Base-by-base conservation (phyloP, 1,140 invertebrate species). In the Plodia interpunctella region DNA sequence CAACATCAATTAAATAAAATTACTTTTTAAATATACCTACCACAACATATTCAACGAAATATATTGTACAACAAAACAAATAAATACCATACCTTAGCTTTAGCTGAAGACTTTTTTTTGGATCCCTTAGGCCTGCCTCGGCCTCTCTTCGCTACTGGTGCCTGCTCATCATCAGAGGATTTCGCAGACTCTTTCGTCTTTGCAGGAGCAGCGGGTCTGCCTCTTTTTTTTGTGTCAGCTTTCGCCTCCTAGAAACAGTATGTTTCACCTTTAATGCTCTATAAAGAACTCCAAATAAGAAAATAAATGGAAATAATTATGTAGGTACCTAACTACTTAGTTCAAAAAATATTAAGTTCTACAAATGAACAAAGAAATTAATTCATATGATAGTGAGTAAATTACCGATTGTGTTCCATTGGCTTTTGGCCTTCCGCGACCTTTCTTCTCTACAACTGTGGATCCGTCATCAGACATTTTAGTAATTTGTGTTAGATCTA, bases 381-480 rank as follows among this genome's bases (percentile, higher is more conserved):
- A 44, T 62, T 58, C 69, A 76, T 68, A 38, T 44, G 15, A 44
- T 44, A 44, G 13, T 44, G 15, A 44, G 5, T 44, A 15, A 44
- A 44, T 44, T 44, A 85, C 86, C 28, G 80, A 68, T 78, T 81
- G 87, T 74, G 87, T 90, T 75, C 90, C 90, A 80, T 90, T 90
- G 13, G 88, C 62, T 80, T 90, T 90, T 50, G 88, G 87, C 77
- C 88, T 87, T 54, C 90, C 90, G 65, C 90, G 80, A 64, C 88
- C 90, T 68, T 90, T 90, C 80, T 90, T 90, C 76, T 90, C 90
- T 49, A 90, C 88, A 32, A 73, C 74, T 57, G 87, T 88, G 72
- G 87, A 88, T 20, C 90, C 90, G 76, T 90, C 90, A 79, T 90
- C 90, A 81, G 90, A 90, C 90, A 90, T 90, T 74, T 77, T 72